A percentile compares a stretch with the other conserved stretches of the same genome.
These are phyloP conservation scores for Drosophila austrosaltans DNA, from an alignment of 2,888 invertebrate species.

Conservation along the genomic window DNA sequence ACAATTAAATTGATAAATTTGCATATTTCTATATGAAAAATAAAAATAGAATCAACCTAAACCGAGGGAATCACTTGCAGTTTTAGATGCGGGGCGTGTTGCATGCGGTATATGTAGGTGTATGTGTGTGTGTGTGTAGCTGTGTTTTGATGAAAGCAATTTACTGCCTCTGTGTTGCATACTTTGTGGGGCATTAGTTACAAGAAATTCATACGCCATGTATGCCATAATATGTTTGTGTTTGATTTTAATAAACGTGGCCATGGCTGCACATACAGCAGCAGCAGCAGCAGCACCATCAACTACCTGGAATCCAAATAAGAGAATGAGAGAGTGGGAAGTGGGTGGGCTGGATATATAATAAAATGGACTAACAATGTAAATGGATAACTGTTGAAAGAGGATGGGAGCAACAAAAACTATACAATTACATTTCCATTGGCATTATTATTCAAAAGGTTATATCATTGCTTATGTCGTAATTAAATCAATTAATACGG, in stretches of 20 bases:
- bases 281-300: too few species aligned
- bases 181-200: constrained; percentile 33
- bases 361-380: not conserved
- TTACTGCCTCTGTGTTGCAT: constrained; percentile 43
- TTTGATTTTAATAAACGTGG: constrained; percentile 39
- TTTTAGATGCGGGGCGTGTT: constrained; percentile 23
- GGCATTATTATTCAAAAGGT: too few species aligned
- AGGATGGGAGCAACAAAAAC: too few species aligned
- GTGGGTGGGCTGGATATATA: not conserved
- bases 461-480: too few species aligned
- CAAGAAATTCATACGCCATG: constrained; percentile 19
- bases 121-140: constrained; percentile 1
- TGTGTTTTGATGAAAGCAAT: not conserved
- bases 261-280: not conserved
- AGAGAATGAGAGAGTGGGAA: not conserved
- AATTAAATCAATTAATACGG: not conserved
- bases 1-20: constrained; percentile 38
- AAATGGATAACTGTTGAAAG: not conserved
- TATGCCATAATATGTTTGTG: constrained; percentile 28
- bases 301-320: too few species aligned
- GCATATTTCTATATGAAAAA: constrained; percentile 28
- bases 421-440: too few species aligned
- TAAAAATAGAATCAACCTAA: not conserved
- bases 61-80: too few species aligned
- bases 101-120: constrained; percentile 48